Evolutionary conservation across 2,888 invertebrate species (phyloP), one percentile per base, ranked within the genome.

Genomic region (Lithophane leautieri): DNA sequence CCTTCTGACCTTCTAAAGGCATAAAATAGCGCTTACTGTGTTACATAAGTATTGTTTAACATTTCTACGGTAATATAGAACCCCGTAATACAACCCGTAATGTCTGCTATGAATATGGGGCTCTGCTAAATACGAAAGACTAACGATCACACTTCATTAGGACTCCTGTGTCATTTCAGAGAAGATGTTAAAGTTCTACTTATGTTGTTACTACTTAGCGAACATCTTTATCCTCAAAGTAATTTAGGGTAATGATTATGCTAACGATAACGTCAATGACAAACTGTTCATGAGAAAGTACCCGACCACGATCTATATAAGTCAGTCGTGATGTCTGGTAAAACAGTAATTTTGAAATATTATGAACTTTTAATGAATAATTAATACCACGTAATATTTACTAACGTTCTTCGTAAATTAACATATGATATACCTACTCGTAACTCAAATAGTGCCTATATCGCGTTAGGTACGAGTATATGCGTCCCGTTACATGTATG

Each of bases 201-300:
- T 56, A 25, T 52, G n/a, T 50, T 70, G 4, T 61, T 56, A 67
- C 28, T 34, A 34, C 60, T 81, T 42, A 70, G 34, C 22, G 9
- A 58, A 50, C 19, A 69, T 73, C 60, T 68, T 73, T 73, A 66
- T 34, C 28, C 25, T 58, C 50, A 56, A 42, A 73, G 60, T 78
- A 52, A 82, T 82, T 68, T 69, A 60, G 83, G 22, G 65, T 78
- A 78, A 82, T 52, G 56, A 65, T 65, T 65, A 69, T 73, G 54
- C 60, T 73, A 78, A 66, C 50, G 56, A 66, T 11, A 50, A 25
- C 60, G 12, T 47, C 34, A 47, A 54, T 25, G 25, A 34, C 58
- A 19, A 82, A 60, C 67, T 68, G 58, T 77, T 68, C 28, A 22
- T 58, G 52, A 25, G 42, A 47, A 63, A 76, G 14, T 40, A 47